Evolutionary conservation across 2,888 invertebrate genomes (phyloP), one percentile per base, ranked within the genome.

Genomic region (Eupithecia inturbata): DNA sequence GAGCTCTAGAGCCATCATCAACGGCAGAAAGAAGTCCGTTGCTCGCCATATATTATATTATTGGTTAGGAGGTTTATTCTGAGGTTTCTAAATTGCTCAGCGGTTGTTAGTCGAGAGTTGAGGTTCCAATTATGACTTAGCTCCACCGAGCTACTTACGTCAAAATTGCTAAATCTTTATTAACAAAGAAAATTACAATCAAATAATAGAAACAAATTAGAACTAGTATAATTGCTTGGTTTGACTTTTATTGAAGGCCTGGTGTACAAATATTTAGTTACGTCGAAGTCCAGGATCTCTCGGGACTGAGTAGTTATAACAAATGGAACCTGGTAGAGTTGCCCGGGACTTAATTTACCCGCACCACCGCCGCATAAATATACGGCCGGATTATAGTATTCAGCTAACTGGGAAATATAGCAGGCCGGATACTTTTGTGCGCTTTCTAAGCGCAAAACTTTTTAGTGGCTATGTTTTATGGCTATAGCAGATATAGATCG

Each of bases 281-380:
- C 85, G 85, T 73, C 82, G 81, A 85, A 87, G 83, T 85, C 85
- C 80, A 83, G 83, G 82, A 84, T 85, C 85, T 83, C 78, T 71
- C 41, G 82, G 80, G 89, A 89, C 89, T 92, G 88, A 86, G 85
- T 85, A 85, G 87, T 89, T 89, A 88, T 89, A 92, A 91, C 88
- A 88, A 90, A 91, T 90, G 90, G 87, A 87, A 87, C 86, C 88
- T 88, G 87, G 85, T 84, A 86, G 87, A 90, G 87, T 89, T 89
- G 81, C 82, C 82, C 81, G 79, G 81, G 85, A 85, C 86, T 91
- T 92, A 90, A n/a, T 92, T 91, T 90, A 88, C 86, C 84, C 85
- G 85, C 83, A 83, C 83, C 82, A 81, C 86, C 83, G 83, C 85
- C 83, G 84, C 86, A 89, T 91, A 91, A 91, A 91, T 88, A 91